Evolutionary conservation across 2,797 vertebrate species (phyloP), one percentile per base, ranked within the genome.

Genomic region (Odontamblyopus rebecca): DNA sequence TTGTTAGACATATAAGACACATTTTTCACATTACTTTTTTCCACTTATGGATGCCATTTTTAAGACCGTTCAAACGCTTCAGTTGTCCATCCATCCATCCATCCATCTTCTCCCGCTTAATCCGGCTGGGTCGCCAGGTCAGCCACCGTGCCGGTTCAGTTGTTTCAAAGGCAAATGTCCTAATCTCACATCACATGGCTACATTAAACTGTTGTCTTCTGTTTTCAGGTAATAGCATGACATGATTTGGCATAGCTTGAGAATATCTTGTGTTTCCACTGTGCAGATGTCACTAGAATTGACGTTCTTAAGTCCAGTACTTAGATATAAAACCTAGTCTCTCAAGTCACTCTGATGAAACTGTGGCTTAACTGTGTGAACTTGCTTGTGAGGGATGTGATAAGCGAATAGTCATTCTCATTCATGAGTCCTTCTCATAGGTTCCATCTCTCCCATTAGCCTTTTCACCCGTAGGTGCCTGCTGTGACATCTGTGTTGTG

Each of bases 401-500:
- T 18, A 4, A 15, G 16, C 12, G 13, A 13, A n/a, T 41, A n/a
- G 15, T 53, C 2, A 1, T 68, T 67, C 75, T 62, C 19, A 60
- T 67, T 18, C 62, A 32, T 65, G 54, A 56, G 2, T 71, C 16
- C 54, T 61, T 66, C 64, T 41, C 32, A 6, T 2, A 16, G 51
- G 51, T 72, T 68, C 62, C 51, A n/a, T 32, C 38, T 56, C 54
- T 60, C 48, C 50, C 59, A 35, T 82, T 67, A 69, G 67, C 71
- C 26, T 23, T 64, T 38, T 48, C 67, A 6, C 48, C 60, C 61
- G 64, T 30, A 5, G 29, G 56, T 62, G n/a, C 7, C 27, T 16
- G n/a, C 63, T 61, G 51, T 61, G 65, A 54, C 27, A 54, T 60
- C 23, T 69, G 18, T 56, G 63, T 68, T 61, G 27, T 61, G n/a